These are phyloP conservation scores for Craniophora ligustri DNA, from an alignment of 2,888 invertebrate species.

Conservation along the genomic window DNA sequence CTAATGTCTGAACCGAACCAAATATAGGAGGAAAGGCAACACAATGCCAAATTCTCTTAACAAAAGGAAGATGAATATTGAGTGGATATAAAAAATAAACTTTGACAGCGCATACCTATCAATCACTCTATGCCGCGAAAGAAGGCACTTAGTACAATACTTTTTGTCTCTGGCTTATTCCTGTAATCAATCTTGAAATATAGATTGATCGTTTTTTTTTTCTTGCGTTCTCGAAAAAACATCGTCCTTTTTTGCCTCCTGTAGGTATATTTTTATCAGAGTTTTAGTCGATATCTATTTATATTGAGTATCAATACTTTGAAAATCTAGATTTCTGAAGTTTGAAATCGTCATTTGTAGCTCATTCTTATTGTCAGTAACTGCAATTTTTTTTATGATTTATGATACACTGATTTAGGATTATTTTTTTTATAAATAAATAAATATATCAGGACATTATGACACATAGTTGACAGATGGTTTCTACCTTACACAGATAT, in stretches of 20 bases:
- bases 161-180: constrained; percentile 62
- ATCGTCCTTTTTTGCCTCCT: constrained; percentile 22
- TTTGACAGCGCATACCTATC: constrained; percentile 64
- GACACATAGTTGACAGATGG: no score
- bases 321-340: no score
- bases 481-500: no score
- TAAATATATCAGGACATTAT: no score
- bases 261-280: constrained; percentile 22
- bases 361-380: no score
- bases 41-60: constrained; percentile 32
- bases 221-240: constrained; percentile 39
- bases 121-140: constrained; percentile 57
- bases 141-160: constrained; percentile 56
- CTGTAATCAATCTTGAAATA: constrained; percentile 63
- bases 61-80: constrained; percentile 65
- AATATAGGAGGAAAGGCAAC: constrained; percentile 8
- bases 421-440: no score
- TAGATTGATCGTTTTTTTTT: constrained; percentile 67
- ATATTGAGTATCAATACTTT: no score
- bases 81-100: constrained; percentile 59
- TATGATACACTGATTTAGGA: no score
- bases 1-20: no score
- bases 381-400: background rate
- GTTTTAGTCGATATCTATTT: constrained; percentile 9
- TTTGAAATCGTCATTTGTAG: no score